These are phyloP conservation scores for Geotrypetes seraphini DNA, from an alignment of 2,797 vertebrate genomes.

Conservation along the genomic window DNA sequence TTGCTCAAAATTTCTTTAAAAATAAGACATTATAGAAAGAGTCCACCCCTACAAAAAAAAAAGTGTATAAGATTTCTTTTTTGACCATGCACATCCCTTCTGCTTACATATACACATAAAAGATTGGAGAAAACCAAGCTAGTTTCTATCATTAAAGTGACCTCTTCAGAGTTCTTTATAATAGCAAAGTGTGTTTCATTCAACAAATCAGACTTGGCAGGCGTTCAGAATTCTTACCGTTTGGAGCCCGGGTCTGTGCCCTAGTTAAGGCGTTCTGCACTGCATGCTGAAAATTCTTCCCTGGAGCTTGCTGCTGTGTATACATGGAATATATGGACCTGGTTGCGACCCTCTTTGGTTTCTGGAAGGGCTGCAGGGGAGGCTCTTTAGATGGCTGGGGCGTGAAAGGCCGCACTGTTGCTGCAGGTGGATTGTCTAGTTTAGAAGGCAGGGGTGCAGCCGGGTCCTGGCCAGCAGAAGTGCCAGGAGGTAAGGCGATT, in stretches of 20 bases:
- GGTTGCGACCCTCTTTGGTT: constrained; percentile 76
- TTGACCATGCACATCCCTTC: no score
- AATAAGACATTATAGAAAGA: no score
- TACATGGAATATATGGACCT: constrained; percentile 98
- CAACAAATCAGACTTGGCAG: no score
- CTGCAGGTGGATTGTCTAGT: constrained; percentile 80
- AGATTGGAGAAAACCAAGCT: no score
- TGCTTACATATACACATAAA: no score
- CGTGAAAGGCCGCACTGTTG: constrained; percentile 85
- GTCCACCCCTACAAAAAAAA: no score
- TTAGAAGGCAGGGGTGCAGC: constrained; percentile 68
- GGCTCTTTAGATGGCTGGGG: constrained; percentile 80
- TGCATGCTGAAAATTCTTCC: constrained; percentile 67
- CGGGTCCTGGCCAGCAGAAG: constrained; percentile 46
- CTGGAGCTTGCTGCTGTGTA: constrained; percentile 67
- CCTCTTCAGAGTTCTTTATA: no score
- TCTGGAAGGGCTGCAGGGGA: constrained; percentile 54
- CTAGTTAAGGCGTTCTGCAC: constrained; percentile 65
- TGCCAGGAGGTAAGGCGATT: constrained; percentile 40
- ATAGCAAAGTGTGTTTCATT: no score
- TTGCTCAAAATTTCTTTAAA: no score
- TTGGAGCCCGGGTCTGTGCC: constrained; percentile 59
- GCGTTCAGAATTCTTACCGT: constrained; percentile 70
- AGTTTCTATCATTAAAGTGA: no score
- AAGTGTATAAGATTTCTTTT: no score